A percentile compares a stretch with the other conserved stretches of the same genome.
These are phyloP conservation scores for Galaxias olidus DNA, from an alignment of 2,797 vertebrate genomes.

Conservation along the genomic window DNA sequence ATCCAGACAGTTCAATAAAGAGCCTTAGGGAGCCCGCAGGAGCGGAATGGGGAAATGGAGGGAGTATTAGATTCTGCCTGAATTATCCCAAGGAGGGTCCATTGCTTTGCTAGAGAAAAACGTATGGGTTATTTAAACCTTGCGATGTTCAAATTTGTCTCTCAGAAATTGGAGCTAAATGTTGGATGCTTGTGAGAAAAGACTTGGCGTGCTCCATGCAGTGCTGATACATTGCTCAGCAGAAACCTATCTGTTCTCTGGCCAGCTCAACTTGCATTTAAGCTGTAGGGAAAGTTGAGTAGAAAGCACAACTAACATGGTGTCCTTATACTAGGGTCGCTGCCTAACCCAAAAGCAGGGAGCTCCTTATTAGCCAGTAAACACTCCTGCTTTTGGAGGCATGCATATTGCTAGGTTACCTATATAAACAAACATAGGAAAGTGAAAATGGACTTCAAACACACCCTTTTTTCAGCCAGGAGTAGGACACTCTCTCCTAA, in stretches of 20 bases:
- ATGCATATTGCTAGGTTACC: no score
- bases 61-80: constrained; percentile 65
- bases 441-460: no score
- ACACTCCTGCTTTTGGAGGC: no score
- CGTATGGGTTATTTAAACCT: constrained; percentile 62
- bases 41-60: constrained; percentile 50
- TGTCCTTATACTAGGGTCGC: constrained; percentile 46
- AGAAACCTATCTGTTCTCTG: constrained; percentile 29
- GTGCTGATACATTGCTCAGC: constrained; percentile 31
- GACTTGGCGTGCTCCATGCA: constrained; percentile 26
- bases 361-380: no score
- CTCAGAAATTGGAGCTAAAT: constrained; percentile 52
- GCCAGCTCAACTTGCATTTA: neutral
- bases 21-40: constrained; percentile 57
- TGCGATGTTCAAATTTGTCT: constrained; percentile 35
- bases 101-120: constrained; percentile 41
- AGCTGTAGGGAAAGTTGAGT: neutral
- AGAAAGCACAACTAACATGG: neutral
- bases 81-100: constrained; percentile 58
- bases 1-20: constrained; percentile 67
- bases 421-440: no score
- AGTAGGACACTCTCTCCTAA: constrained; percentile 36
- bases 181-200: constrained; percentile 46
- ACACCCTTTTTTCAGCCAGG: constrained; percentile 11
- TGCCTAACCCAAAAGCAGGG: neutral